Evolutionary conservation across 2,797 vertebrate species (phyloP), one percentile per base, ranked within the genome.

Genomic region (Myiotriccus ornatus): DNA sequence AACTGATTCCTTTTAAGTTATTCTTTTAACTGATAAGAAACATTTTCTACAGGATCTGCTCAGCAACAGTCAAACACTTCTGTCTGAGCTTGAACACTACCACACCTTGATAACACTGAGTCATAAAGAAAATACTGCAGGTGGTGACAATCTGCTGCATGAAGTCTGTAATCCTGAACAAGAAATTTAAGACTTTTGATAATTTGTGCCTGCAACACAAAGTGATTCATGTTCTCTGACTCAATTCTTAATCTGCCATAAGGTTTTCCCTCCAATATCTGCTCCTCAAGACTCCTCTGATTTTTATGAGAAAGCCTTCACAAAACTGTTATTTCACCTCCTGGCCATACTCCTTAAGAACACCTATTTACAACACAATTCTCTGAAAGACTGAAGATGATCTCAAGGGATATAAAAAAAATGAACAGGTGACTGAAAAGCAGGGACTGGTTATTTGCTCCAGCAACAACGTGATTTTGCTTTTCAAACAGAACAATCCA

Each of bases 121-220:
- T 96, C 89, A 95, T 81, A 95, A 94, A 41, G 60, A 90, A 92
- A 93, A 83, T 57, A 87, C 22, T 41, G 50, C 35, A 55, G 14
- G 46, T 64, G 16, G 18, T 70, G 87, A 89, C 39, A 87, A 23
- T 68, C 49, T 79, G 41, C 49, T 67, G 27, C 9, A 18, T 34
- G 14, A 87, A 87, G 46, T 53, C 69, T 22, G 67, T 92, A 82
- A 76, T 49, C 34, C n/a, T 37, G 30, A 77, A 85, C 30, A 89
- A n/a, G n/a, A 87, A 78, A 79, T 25, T 39, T 52, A 87, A 77
- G 59, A 41, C 2, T 53, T 84, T n/a, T 0, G 16, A 41, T 63
- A 43, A 74, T 70, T 80, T 32, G 8, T 85, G 34, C 47, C 23
- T 60, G 21, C 37, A 65, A 18, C 17, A 87, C 2, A 4, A 69